phyloP scores from a whole-genome alignment of 1,140 invertebrate genomes.

The Drosophila albomicans region DNA sequence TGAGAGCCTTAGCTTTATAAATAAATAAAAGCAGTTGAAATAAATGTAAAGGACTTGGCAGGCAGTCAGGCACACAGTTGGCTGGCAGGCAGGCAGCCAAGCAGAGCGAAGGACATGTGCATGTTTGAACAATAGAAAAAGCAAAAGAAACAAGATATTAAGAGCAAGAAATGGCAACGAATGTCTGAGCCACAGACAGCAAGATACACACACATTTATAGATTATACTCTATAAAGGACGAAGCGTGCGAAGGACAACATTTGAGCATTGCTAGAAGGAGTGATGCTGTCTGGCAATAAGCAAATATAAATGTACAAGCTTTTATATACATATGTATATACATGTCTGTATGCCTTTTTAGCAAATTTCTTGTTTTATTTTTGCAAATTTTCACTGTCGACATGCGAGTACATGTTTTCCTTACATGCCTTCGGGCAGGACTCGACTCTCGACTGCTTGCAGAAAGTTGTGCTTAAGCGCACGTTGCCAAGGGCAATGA shows the following conservation, averaged over 20 bases:
- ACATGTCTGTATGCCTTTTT: conserved; percentile 19
- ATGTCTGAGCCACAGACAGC: conserved; percentile 48
- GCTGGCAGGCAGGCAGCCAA: conserved; percentile 15
- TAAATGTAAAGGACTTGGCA: conserved; percentile 70
- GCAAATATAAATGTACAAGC: conserved; percentile 48
- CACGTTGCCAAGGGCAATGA: conserved; percentile 75
- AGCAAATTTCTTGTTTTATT: conserved; percentile 79
- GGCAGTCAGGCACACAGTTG: conserved; percentile 28
- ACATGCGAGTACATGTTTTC: conserved; percentile 7
- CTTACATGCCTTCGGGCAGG: conserved; percentile 36
- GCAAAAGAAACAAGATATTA: conserved; percentile 76
- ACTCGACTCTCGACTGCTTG: conserved; percentile 30
- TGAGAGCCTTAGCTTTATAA: conserved; percentile 67
- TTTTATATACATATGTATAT: conserved; percentile 20
- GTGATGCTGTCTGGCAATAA: conserved; percentile 78
- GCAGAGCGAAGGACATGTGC: conserved; percentile 65
- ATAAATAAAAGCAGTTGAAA: conserved; percentile 76
- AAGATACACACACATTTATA: conserved; percentile 37
- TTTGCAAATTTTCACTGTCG: conserved; percentile 51
- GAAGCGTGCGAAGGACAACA: conserved; percentile 75
- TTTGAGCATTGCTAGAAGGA: conserved; percentile 59
- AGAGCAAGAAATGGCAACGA: conserved; percentile 68
- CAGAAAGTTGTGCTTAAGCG: conserved; percentile 59
- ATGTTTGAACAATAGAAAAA: conserved; percentile 68
- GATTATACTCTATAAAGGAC: conserved; percentile 37